Evolutionary conservation across 2,113 vertebrate species (phyloP), one percentile per base, ranked within the genome.

Genomic region (Hydrochoerus hydrochaeris): DNA sequence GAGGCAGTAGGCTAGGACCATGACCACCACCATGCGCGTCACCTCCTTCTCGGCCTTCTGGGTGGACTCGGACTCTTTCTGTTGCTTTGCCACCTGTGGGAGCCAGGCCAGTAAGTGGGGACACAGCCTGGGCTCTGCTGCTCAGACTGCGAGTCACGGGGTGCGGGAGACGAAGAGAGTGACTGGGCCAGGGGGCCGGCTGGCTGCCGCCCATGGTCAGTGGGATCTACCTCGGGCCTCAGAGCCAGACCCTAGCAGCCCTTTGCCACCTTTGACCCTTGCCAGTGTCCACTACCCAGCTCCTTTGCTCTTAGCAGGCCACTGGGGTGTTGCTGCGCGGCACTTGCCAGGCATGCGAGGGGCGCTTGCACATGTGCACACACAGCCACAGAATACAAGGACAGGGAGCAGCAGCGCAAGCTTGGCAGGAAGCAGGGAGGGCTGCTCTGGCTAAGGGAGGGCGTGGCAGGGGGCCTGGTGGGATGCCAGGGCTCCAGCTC

Each of bases 31-130:
- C 99, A 99, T 99, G 89, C 99, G 99, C 0, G 99, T 99, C 52
- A 99, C 99, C 94, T 99, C 99, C 94, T 87, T 99, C 97, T 99
- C 99, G 0, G 99, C 99, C 95, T 99, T 99, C 98, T 99, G 99
- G 58, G 99, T 99, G 30, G 99, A 99, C 95, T 99, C 99, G 0
- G 99, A 99, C 84, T 99, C 99, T 93, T 99, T 99, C 97, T 99
- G 99, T 96, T 99, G 99, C 95, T 99, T 98, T 4, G 99, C 99
- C 81, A 99, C 99, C 99, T 99, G 84, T 84, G 63, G 58, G 67
- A 88, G 65, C 92, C 20, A 46, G 52, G 63, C 17, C 44, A 41
- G 38, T 44, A 22, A 75, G 22, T 75, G 71, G 5, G 41, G 41
- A 75, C 32, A 26, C 7, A 3, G 9, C 71, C 9, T 35, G 20